These are phyloP conservation scores for Ashinkailepas kermadecensis DNA, from an alignment of 2,888 invertebrate genomes.

Conservation along the genomic window DNA sequence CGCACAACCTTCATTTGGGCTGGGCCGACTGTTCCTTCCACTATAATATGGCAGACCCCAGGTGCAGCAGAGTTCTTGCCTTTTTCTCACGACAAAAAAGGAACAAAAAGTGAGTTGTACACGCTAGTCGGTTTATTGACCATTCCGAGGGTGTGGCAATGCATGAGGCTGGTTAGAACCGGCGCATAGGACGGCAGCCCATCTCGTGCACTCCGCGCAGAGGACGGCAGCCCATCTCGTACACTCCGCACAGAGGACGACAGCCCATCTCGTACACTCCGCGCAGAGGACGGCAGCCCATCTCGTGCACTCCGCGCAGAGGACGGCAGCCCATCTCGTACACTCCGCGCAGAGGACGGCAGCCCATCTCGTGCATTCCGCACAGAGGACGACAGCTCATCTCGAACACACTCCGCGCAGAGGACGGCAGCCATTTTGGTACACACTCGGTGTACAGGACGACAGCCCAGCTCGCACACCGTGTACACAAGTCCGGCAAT, in stretches of 20 bases:
- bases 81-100: too few species aligned
- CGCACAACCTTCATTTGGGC: too few species aligned
- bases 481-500: too few species aligned
- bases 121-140: slow-evolving; percentile 20
- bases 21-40: too few species aligned
- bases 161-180: not conserved
- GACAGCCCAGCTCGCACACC: too few species aligned
- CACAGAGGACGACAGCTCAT: not conserved
- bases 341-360: not conserved
- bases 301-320: not conserved
- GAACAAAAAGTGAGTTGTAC: not conserved
- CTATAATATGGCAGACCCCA: too few species aligned
- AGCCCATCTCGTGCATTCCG: not conserved
- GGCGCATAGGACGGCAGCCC: not conserved
- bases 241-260: not conserved
- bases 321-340: too few species aligned
- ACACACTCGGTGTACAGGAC: not conserved
- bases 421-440: too few species aligned
- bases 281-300: not conserved
- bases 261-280: not conserved
- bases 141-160: not conserved
- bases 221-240: not conserved
- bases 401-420: not conserved
- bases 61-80: too few species aligned
- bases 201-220: not conserved